phyloP scores from a whole-genome alignment of 2,888 invertebrate genomes.

The Cosmia pyralina region DNA sequence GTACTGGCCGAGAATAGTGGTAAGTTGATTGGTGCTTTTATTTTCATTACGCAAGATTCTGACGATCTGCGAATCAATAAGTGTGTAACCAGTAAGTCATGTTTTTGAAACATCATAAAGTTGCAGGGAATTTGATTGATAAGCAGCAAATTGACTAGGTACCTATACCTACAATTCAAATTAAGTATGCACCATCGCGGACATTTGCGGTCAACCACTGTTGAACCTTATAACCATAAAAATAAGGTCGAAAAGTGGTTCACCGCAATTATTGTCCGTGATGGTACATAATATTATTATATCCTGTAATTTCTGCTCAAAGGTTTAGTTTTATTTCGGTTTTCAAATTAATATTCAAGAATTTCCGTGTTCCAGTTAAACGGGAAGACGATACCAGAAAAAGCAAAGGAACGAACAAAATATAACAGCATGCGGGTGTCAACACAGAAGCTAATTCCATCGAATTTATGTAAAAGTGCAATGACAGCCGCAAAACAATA shows the following conservation, averaged over 20 bases:
- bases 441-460: conserved; percentile 76
- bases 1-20: conserved; percentile 85
- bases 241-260: no score
- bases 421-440: conserved; percentile 81
- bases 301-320: background rate
- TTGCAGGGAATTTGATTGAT: background rate
- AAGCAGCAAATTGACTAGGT: background rate
- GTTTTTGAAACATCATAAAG: background rate
- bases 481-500: conserved; percentile 65
- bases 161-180: background rate
- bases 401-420: conserved; percentile 78
- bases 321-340: background rate
- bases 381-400: conserved; percentile 70
- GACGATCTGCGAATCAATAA: background rate
- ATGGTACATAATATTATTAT: no score
- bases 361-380: conserved; percentile 71
- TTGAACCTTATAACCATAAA: no score
- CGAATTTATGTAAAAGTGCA: conserved; percentile 67
- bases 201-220: no score
- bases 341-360: background rate
- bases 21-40: conserved; percentile 69
- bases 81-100: background rate
- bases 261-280: no score
- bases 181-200: no score
- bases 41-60: background rate